Conservation (phyloP, 2,113 vertebrate genomes). For the Mohoua ochrocephala region DNA sequence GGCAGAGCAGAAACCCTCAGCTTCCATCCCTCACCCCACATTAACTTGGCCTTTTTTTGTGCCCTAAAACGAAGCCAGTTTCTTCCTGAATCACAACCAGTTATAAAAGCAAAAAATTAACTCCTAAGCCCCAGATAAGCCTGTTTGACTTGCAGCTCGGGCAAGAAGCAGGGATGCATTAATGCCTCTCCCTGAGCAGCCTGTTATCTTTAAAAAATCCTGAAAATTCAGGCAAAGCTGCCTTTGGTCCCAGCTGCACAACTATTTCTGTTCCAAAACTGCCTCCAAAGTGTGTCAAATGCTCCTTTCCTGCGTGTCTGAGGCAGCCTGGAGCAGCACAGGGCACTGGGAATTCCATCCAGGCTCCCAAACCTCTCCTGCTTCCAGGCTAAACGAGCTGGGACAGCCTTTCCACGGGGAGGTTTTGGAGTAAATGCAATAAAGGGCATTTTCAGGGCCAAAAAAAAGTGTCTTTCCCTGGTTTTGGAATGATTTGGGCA, state of each 20-base stretch:
- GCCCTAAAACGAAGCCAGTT: not conserved
- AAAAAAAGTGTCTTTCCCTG: rapidly evolving
- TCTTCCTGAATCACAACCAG: not conserved
- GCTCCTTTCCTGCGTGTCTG: not conserved
- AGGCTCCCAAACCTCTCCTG: not conserved
- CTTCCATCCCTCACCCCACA: not conserved
- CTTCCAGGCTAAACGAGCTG: not conserved
- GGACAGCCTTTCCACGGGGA: rapidly evolving
- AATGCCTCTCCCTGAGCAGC: not conserved
- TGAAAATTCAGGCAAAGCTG: not conserved
- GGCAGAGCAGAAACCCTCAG: not conserved
- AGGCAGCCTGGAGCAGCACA: not conserved
- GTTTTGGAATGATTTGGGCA: not conserved
- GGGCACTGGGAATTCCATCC: not conserved
- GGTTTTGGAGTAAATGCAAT: not conserved
- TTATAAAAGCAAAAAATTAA: not conserved
- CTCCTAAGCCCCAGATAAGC: not conserved
- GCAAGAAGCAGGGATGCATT: not conserved
- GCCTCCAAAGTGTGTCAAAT: not conserved
- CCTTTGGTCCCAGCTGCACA: not conserved
- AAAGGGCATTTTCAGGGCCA: not conserved
- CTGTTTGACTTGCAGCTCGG: not conserved
- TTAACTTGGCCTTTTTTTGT: not conserved
- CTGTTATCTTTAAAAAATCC: not conserved
- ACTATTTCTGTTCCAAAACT: not conserved